These are phyloP conservation scores for Oophaga sylvatica DNA, from an alignment of 2,797 vertebrate genomes.

Conservation along the genomic window DNA sequence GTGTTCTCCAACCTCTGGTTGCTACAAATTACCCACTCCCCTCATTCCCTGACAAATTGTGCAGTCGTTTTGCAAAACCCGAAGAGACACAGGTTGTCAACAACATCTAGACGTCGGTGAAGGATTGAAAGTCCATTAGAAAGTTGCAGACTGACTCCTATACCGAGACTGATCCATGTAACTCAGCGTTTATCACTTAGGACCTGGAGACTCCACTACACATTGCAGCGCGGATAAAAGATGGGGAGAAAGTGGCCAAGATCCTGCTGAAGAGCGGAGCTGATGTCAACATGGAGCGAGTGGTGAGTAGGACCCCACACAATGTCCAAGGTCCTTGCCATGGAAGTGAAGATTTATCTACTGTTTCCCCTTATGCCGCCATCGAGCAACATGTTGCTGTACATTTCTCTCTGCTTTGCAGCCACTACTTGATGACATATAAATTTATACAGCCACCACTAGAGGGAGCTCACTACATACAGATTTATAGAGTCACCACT, in stretches of 20 bases:
- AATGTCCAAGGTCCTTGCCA: background rate
- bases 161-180: background rate
- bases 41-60: background rate
- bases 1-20: background rate
- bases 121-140: background rate
- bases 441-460: too few species aligned
- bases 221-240: conserved; percentile 68
- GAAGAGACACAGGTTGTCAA: background rate
- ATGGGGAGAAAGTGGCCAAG: conserved; percentile 70
- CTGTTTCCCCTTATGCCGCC: too few species aligned
- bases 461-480: too few species aligned
- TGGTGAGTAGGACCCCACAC: conserved; percentile 57
- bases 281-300: conserved; percentile 69
- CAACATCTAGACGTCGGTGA: background rate
- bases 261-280: conserved; percentile 70
- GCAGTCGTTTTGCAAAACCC: background rate
- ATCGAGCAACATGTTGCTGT: too few species aligned
- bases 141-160: too few species aligned
- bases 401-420: too few species aligned
- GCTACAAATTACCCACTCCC: background rate
- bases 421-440: too few species aligned
- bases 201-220: conserved; percentile 69
- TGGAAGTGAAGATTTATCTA: background rate
- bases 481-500: too few species aligned
- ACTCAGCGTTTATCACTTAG: conserved; percentile 43